Evolutionary conservation across 2,797 vertebrate genomes (phyloP).

Genomic region (Gallinago nigripennis): DNA sequence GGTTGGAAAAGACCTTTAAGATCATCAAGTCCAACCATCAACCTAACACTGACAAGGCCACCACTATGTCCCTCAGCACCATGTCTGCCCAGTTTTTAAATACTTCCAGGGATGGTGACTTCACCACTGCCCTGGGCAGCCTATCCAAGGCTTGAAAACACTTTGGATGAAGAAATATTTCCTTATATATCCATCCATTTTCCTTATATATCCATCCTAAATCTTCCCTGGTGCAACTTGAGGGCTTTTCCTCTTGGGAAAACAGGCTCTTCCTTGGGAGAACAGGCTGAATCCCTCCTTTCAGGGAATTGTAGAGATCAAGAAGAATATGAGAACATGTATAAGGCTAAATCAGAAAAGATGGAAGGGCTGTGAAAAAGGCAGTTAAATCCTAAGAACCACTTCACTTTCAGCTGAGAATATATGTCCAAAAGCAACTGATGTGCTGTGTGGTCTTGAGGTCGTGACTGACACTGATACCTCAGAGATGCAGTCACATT

Average conservation of each 20-base stretch:
- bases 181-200: no score
- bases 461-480: background rate
- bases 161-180: background rate
- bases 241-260: background rate
- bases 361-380: background rate
- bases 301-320: background rate
- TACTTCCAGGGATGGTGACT: background rate
- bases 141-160: background rate
- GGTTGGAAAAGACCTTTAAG: background rate
- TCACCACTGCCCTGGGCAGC: background rate
- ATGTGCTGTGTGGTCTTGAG: background rate
- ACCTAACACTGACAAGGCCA: background rate
- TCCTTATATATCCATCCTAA: background rate
- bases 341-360: background rate
- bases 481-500: background rate
- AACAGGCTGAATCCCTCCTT: background rate
- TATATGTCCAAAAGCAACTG: background rate
- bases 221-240: background rate
- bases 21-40: background rate
- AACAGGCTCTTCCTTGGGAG: background rate
- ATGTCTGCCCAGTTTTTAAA: background rate
- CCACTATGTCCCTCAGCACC: background rate
- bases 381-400: background rate
- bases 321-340: background rate
- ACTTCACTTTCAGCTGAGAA: background rate